Evolutionary conservation across 2,797 vertebrate genomes (phyloP), one percentile per base, ranked within the genome.

Genomic region (Hypotaenidia okinawae): DNA sequence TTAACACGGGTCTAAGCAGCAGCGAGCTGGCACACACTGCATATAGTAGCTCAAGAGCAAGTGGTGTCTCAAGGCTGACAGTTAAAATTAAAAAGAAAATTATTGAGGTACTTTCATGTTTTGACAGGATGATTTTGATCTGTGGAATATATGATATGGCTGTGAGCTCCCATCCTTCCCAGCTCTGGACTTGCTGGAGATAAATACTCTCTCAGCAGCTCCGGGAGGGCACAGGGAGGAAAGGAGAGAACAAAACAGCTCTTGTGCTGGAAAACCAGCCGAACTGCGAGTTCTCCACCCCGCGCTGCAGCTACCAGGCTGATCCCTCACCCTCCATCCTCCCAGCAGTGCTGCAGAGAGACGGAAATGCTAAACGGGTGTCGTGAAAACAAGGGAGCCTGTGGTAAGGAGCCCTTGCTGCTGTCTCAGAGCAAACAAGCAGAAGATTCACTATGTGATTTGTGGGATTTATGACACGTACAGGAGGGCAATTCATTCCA

Each of bases 71-170:
- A 1, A 67, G 77, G 73, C 80, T 87, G 87, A 70, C 67, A 76
- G 76, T 47, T 87, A 49, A 75, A 77, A 92, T 73, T 63, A 82
- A 92, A 59, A 80, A 63, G 59, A n/a, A 90, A 89, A 92, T 93
- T 88, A 95, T 17, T 77, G 84, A 88, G 82, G 69, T 73, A 78
- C 90, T 84, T 91, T 86, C 55, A 5, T 76, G 82, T 87, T 90
- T 94, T 86, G 85, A 91, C 81, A 89, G 84, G 0, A 0, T 9
- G 75, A 16, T n/a, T 76, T 67, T 41, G 52, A 78, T 77, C 84
- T 63, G 23, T 10, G 68, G 33, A 16, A 15, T 68, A 49, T 3
- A 78, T 59, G 77, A 80, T 2, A 6, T 1, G 12, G 58, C 32
- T 64, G 70, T 4, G 69, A 90, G 73, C 33, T 88, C 18, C 77